phyloP scores from a whole-genome alignment of 2,113 vertebrate genomes.

The Callaeas wilsoni region DNA sequence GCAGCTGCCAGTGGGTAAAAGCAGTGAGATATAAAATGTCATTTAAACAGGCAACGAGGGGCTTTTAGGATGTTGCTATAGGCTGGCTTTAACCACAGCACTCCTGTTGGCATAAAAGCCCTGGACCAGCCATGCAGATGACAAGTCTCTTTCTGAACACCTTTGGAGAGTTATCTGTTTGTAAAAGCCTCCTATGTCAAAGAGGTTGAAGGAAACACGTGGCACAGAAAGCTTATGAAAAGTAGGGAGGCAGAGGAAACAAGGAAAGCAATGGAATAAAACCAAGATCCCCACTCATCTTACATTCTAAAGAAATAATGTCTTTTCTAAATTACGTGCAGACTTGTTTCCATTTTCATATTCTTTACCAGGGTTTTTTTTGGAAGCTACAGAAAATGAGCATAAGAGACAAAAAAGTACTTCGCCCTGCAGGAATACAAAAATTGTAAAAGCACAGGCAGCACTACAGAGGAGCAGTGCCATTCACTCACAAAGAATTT shows the following conservation, averaged over 20 bases:
- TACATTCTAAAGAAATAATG: constrained; percentile 52
- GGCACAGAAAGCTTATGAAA: constrained; percentile 18
- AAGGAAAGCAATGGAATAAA: constrained; percentile 50
- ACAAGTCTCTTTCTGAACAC: background rate
- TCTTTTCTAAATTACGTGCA: constrained; percentile 70
- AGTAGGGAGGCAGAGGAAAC: constrained; percentile 3
- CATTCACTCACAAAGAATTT: constrained; percentile 86
- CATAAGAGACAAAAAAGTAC: constrained; percentile 82
- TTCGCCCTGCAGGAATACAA: constrained; percentile 83
- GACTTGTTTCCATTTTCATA: constrained; percentile 59
- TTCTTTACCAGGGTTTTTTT: constrained; percentile 63
- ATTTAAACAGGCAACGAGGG: background rate
- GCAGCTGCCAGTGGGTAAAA: background rate
- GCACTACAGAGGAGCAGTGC: constrained; percentile 82
- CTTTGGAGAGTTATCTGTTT: background rate
- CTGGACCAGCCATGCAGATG: background rate
- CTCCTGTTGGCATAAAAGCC: background rate
- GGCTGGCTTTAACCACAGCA: background rate
- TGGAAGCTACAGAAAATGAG: constrained; percentile 78
- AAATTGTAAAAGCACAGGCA: constrained; percentile 83
- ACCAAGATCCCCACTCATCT: background rate
- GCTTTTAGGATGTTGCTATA: background rate
- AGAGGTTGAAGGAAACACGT: background rate
- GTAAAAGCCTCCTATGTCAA: background rate
- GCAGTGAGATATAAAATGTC: background rate